Conservation (phyloP, 2,797 vertebrate genomes). For the Scolopax rusticola region DNA sequence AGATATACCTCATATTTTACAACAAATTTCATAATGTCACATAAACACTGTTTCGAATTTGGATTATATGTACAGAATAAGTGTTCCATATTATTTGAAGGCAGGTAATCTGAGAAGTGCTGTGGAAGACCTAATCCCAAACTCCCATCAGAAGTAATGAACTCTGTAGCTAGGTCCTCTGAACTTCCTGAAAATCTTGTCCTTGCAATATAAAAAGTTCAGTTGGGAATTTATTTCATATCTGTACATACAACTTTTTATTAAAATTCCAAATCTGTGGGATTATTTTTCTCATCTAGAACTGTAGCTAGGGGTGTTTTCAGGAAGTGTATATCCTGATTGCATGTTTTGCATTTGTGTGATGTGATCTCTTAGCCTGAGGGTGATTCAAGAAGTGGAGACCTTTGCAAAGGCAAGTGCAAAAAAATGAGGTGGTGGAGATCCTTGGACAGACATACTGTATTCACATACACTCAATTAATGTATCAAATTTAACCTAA, state of each 20-base stretch:
- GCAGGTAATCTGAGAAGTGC: background rate
- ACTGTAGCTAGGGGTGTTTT: background rate
- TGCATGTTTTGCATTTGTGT: background rate
- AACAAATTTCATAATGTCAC: background rate
- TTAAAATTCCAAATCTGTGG: background rate
- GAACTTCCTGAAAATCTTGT: background rate
- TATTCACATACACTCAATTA: background rate
- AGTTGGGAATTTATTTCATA: background rate
- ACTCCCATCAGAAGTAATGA: background rate
- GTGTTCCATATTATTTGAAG: background rate
- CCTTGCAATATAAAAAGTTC: background rate
- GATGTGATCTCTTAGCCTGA: background rate
- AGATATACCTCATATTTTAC: background rate
- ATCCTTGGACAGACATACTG: background rate
- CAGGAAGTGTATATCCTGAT: background rate
- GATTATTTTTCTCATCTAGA: background rate
- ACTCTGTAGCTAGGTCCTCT: background rate
- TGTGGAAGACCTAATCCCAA: background rate
- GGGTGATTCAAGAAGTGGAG: background rate
- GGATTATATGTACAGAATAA: background rate
- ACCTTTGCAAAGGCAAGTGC: background rate
- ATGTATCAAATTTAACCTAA: background rate
- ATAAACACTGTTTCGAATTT: background rate
- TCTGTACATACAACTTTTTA: background rate
- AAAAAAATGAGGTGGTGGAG: background rate